A percentile compares a stretch with the other conserved stretches of the same genome.
These are phyloP conservation scores for Actenoides lindsayi DNA, from an alignment of 2,113 vertebrate species.

Conservation along the genomic window DNA sequence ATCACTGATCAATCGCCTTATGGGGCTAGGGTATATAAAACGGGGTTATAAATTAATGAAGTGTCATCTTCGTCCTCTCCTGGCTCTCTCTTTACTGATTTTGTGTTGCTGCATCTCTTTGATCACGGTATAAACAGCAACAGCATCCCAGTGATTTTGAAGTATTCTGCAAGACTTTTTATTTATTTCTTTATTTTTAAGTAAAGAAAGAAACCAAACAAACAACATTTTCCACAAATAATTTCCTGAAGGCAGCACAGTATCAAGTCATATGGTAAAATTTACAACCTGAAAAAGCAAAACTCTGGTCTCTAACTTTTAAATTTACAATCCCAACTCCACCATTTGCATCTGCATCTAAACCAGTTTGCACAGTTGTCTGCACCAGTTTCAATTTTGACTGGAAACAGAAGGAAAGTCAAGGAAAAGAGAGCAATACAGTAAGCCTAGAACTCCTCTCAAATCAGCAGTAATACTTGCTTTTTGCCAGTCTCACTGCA, in stretches of 20 bases:
- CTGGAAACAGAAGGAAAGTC: neutral
- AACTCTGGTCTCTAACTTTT: neutral
- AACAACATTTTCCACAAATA: rapidly evolving
- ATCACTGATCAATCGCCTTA: too few species aligned
- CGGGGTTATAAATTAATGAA: too few species aligned
- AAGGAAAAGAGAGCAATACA: neutral
- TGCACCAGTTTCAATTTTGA: neutral
- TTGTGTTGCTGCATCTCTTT: too few species aligned
- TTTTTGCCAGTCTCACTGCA: neutral
- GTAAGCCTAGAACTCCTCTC: neutral
- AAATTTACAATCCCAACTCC: neutral
- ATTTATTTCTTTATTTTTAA: too few species aligned
- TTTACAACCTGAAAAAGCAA: neutral
- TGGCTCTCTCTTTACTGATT: too few species aligned
- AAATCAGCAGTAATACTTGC: neutral
- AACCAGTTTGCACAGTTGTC: neutral
- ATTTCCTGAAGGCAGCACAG: neutral
- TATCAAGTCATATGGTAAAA: neutral
- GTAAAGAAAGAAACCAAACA: neutral
- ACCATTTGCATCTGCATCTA: neutral
- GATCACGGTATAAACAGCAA: too few species aligned
- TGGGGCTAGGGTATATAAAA: too few species aligned
- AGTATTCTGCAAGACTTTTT: neutral
- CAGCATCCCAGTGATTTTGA: neutral
- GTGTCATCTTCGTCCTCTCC: too few species aligned